Base-by-base conservation (phyloP, 1,140 invertebrate genomes). In the Ips nitidus region DNA sequence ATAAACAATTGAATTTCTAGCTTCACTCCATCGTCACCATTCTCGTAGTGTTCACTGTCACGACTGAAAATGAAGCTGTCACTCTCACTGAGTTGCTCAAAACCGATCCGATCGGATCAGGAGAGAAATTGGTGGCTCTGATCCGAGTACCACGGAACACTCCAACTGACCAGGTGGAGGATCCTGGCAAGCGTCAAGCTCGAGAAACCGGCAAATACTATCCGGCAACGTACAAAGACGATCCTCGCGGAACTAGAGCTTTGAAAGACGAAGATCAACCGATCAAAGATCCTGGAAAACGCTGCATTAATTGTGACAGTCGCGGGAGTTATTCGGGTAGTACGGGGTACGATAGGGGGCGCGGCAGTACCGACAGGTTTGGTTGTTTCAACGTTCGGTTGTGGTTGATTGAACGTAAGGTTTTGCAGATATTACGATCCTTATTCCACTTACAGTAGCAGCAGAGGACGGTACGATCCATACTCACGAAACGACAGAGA, bases 301-400 rank as follows among this genome's bases (percentile, higher is more conserved):
- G 72, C n/a, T 73, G 72, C 50, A 68, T 55, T 41, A 64, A 64
- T 1, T 73, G 72, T 43, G 68, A 70, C 38, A 57, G 43, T 41
- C 59, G 71, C n/a, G 45, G 45, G 5, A 22, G 22, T 22, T 22
- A 67, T 67, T 59, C 36, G 36, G 4, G 38, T 22, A 22, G 39
- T 6, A 50, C 61, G 2, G 45, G 42, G 0, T 63, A 56, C n/a
- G 55, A n/a, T 1, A 39, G 52, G 5, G 36, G 22, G 22, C 36
- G 50, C 7, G 62, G 50, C 5, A 41, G 38, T n/a, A 4, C n/a
- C 37, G 52, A 55, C 37, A 50, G 45, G 45, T 50, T 50, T 8
- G 45, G 1, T 22, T 22, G 22, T 22, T 22, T 22, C 22, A 22
- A 22, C 22, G 22, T 22, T 22, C 22, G 22, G 22, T 22, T 22